Percentiles rank a stretch among this genome's conserved stretches.
Evolutionary conservation across 2,888 invertebrate genomes (phyloP).

Genomic region (Tachystola acroxantha): DNA sequence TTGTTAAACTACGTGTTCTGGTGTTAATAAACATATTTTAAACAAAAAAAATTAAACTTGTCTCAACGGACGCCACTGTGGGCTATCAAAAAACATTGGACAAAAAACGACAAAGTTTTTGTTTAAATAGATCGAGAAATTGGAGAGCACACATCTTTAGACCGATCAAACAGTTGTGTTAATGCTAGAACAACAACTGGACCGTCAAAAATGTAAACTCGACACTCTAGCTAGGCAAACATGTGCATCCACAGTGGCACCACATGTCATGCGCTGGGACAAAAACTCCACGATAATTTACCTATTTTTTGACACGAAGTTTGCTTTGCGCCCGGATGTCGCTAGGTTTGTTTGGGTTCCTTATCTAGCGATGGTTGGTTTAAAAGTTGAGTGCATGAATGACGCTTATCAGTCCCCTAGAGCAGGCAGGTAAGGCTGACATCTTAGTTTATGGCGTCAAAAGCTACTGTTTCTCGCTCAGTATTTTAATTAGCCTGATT

Average conservation of each 20-base stretch:
- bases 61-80: background rate
- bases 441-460: constrained; percentile 46
- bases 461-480: constrained; percentile 45
- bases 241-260: constrained; percentile 33
- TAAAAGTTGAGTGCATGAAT: constrained; percentile 44
- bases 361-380: constrained; percentile 47
- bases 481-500: constrained; percentile 12
- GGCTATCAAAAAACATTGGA: background rate
- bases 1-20: constrained; percentile 16
- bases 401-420: constrained; percentile 47
- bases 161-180: constrained; percentile 9
- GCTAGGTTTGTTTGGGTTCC: constrained; percentile 43
- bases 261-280: constrained; percentile 34
- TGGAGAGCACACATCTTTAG: constrained; percentile 8
- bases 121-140: constrained; percentile 12
- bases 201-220: constrained; percentile 6
- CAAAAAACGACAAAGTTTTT: constrained; percentile 5
- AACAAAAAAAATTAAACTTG: background rate
- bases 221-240: constrained; percentile 21
- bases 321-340: constrained; percentile 61
- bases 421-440: constrained; percentile 50
- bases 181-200: constrained; percentile 8
- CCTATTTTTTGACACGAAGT: constrained; percentile 34
- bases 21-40: constrained; percentile 5
- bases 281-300: constrained; percentile 36